These are phyloP conservation scores for Spheniscus humboldti DNA, from an alignment of 2,797 vertebrate species.

Conservation along the genomic window DNA sequence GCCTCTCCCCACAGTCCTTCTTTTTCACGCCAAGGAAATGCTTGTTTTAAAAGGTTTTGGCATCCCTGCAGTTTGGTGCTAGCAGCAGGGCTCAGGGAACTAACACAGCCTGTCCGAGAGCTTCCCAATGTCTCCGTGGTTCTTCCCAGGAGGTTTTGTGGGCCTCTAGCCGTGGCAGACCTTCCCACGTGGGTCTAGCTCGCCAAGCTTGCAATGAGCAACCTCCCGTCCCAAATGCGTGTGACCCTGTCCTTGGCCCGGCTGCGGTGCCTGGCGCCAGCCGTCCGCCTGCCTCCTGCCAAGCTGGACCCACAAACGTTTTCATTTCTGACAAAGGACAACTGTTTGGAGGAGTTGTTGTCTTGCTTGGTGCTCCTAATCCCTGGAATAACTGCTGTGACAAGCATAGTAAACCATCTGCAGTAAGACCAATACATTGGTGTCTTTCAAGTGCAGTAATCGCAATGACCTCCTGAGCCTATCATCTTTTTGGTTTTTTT, in stretches of 20 bases:
- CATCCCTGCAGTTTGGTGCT: neutral
- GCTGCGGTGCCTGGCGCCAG: slow-evolving; percentile 16
- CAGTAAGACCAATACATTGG: neutral
- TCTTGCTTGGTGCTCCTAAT: slow-evolving; percentile 21
- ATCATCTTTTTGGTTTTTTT: too few relatives aligned
- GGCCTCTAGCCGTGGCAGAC: neutral
- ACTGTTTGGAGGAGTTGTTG: slow-evolving; percentile 42
- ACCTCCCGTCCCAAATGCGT: neutral
- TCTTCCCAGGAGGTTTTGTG: neutral
- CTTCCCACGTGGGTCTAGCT: accelerated
- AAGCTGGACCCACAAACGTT: neutral
- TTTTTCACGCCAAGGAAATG: neutral
- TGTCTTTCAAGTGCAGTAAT: neutral
- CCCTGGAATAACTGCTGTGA: slow-evolving; percentile 23
- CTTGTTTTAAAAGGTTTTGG: neutral
- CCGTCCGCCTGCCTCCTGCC: neutral
- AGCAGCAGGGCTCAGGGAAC: neutral
- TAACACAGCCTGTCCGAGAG: neutral
- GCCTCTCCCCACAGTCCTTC: neutral
- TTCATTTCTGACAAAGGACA: slow-evolving; percentile 34
- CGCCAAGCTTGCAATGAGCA: neutral
- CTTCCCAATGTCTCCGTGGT: neutral
- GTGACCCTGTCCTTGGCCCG: neutral
- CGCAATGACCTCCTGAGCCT: accelerated
- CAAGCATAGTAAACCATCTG: slow-evolving; percentile 1